phyloP scores from a whole-genome alignment of 2,113 vertebrate species.

The Poeciliopsis prolifica region DNA sequence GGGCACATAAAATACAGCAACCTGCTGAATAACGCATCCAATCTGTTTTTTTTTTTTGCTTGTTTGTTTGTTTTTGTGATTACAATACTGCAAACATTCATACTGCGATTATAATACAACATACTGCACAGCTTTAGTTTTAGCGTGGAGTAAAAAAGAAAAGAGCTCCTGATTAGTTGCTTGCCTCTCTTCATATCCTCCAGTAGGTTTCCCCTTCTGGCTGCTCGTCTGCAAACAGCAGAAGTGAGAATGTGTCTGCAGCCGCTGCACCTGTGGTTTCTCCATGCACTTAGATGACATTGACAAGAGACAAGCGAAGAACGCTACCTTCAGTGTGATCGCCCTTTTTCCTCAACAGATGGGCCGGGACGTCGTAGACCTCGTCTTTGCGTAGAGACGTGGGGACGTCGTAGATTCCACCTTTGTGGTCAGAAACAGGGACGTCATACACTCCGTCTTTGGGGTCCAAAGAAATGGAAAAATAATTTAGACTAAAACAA shows the following conservation, averaged over 20 bases:
- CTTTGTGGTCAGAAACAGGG: constrained; percentile 26
- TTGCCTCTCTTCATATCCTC: constrained; percentile 43
- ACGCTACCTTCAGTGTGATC: constrained; percentile 56
- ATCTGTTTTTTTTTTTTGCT: too few relatives aligned
- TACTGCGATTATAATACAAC: background rate
- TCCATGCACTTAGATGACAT: background rate
- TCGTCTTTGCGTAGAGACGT: constrained; percentile 50
- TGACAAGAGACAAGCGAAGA: background rate
- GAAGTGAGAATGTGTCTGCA: background rate
- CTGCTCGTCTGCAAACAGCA: constrained; percentile 49
- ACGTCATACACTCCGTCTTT: constrained; percentile 74
- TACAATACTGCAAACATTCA: background rate
- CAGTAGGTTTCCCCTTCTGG: constrained; percentile 29
- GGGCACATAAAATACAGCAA: background rate
- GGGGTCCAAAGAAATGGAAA: constrained; percentile 4
- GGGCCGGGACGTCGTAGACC: constrained; percentile 76
- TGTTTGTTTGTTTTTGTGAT: too few relatives aligned
- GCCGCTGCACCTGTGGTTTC: background rate
- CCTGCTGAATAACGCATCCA: background rate
- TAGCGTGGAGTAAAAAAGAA: background rate
- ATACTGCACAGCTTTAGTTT: background rate
- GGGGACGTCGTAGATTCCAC: too few relatives aligned
- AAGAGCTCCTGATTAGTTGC: background rate
- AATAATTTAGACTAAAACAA: background rate
- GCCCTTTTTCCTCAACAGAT: constrained; percentile 41